Evolutionary conservation across 2,888 invertebrate genomes (phyloP), one percentile per base, ranked within the genome.

Genomic region (Dynastes maya): DNA sequence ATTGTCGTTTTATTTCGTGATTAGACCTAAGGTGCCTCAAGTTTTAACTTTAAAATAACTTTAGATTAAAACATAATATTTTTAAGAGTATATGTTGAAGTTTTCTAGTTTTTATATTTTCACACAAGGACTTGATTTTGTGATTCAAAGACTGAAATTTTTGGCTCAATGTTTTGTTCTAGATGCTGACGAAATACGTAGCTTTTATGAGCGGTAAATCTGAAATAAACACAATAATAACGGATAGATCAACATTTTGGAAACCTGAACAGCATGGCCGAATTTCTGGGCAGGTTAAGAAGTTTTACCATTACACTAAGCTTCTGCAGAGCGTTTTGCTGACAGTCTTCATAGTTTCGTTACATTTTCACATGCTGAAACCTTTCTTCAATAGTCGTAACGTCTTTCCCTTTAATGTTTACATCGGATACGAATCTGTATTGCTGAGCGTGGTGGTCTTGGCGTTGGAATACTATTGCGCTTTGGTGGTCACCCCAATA

Each of bases 401-500:
- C 5, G 61, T 61, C 22, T 78, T 78, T 40, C 78, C 78, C 8
- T 65, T 78, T 13, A 53, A 78, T n/a, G 78, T 63, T 16, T 78
- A 53, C 13, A 65, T 72, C 22, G 61, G 29, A 9, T 51, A 29
- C 29, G 29, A 71, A 65, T 78, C 78, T 0, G 29, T 78, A 29
- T 5, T 65, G 1, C 45, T 72, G n/a, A 37, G 67, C 49, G 53
- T 65, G 8, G 11, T 78, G 9, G 74, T 72, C 13, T 65, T 78
- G n/a, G 53, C 40, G 37, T 40, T 55, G 13, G 65, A 72, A 40
- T 78, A 74, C 22, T 64, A 78, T 37, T 78, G 63, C 13, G 16
- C 74, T 9, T 64, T 37, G 4, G 13, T 78, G 1, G 67, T 37
- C 6, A 53, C 40, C 9, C 40, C 72, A 1, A 53, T 53, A 13